phyloP scores from a whole-genome alignment of 2,797 vertebrate species.

The Phylloscopus collybita region DNA sequence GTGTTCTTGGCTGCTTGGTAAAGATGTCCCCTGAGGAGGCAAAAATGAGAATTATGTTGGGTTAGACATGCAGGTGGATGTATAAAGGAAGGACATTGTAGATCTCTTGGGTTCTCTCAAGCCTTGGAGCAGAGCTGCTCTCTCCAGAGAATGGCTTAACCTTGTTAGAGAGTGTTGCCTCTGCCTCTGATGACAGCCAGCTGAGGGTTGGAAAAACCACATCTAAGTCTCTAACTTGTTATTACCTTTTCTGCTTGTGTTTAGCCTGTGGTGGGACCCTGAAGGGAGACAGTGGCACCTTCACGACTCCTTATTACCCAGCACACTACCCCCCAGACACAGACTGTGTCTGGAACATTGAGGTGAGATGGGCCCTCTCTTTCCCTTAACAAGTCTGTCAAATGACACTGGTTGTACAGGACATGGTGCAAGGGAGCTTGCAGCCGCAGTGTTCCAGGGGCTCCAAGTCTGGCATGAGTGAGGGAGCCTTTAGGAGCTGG shows the following conservation, averaged over 20 bases:
- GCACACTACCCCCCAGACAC: constrained; percentile 86
- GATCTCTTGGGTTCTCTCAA: neutral
- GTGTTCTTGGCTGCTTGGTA: neutral
- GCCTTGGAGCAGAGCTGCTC: neutral
- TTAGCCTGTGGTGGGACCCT: constrained; percentile 83
- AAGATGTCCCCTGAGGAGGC: neutral
- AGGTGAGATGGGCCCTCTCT: constrained; percentile 75
- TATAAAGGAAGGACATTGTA: neutral
- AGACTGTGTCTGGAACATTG: constrained; percentile 85
- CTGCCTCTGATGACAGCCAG: neutral
- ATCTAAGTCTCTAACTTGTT: neutral
- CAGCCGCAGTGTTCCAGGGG: neutral
- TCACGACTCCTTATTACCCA: constrained; percentile 89
- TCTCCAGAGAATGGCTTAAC: neutral
- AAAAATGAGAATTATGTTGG: neutral
- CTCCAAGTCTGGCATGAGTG: rapidly evolving
- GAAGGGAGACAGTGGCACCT: constrained; percentile 68
- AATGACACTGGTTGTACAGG: neutral
- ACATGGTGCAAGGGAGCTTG: neutral
- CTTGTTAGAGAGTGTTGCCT: neutral
- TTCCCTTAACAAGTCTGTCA: neutral
- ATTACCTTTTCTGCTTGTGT: neutral
- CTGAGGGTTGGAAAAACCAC: neutral
- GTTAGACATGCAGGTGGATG: neutral
- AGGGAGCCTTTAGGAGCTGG: neutral